These are phyloP conservation scores for Pogonognathellus flavescens DNA, from an alignment of 1,140 invertebrate genomes.

Conservation along the genomic window DNA sequence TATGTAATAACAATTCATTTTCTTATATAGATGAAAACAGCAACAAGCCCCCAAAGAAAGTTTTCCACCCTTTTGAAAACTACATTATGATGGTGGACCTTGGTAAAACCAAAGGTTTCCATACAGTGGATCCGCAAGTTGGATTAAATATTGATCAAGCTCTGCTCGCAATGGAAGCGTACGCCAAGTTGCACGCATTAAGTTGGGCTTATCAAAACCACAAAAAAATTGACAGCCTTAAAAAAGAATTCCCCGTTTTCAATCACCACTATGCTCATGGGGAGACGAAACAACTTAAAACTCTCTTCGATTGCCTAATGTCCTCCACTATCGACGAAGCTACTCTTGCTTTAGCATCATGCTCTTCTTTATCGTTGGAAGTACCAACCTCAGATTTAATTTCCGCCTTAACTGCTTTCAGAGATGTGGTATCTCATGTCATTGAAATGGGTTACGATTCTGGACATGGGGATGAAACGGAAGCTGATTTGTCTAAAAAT, in stretches of 20 bases:
- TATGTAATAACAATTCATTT: not conserved
- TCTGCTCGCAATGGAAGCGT: slow-evolving; percentile 73
- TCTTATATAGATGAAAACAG: not conserved
- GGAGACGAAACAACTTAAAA: too few species aligned
- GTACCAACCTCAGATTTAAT: not conserved
- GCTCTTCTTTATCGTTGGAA: too few species aligned
- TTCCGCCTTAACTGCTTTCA: not conserved
- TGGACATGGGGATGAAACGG: not conserved
- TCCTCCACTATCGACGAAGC: not conserved
- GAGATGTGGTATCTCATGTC: not conserved
- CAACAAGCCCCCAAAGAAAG: not conserved
- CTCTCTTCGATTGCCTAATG: not conserved
- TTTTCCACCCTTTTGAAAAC: not conserved
- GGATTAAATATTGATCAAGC: slow-evolving; percentile 73
- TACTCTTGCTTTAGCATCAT: not conserved
- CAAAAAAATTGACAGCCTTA: slow-evolving; percentile 68
- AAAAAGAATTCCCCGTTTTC: slow-evolving; percentile 10
- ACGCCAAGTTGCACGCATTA: slow-evolving; percentile 79
- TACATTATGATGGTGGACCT: slow-evolving; percentile 61
- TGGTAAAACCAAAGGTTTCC: slow-evolving; percentile 71
- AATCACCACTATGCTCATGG: not conserved
- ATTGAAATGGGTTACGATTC: not conserved
- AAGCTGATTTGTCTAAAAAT: not conserved
- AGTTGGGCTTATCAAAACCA: slow-evolving; percentile 79
- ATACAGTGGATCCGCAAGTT: slow-evolving; percentile 72